These are phyloP conservation scores for Nymphalis c-album DNA, from an alignment of 2,888 invertebrate genomes.

Conservation along the genomic window DNA sequence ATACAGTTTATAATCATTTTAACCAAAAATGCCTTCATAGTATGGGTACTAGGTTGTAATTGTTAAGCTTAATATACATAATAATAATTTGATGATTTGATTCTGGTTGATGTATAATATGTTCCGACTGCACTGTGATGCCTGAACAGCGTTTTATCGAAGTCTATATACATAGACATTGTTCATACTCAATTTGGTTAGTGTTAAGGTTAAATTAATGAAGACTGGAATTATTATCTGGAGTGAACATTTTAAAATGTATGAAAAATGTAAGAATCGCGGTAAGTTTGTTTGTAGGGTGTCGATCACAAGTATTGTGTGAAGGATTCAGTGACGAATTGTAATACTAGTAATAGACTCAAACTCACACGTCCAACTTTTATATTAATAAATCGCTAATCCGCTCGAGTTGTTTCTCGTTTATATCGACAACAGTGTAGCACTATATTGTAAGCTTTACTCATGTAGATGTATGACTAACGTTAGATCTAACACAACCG, in stretches of 20 bases:
- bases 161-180: conserved; percentile 8
- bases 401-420: not conserved
- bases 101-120: not conserved
- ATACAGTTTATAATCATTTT: not conserved
- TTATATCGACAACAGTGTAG: conserved; percentile 1
- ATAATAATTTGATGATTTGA: not conserved
- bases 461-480: conserved; percentile 1
- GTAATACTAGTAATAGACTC: not conserved
- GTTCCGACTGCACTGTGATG: not conserved
- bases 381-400: not conserved
- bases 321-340: not conserved
- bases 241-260: conserved; percentile 43
- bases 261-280: not conserved
- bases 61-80: not conserved
- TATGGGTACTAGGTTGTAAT: not conserved
- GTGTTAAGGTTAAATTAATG: conserved; percentile 55
- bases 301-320: not conserved
- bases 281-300: not conserved
- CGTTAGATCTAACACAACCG: not conserved
- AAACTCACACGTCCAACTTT: conserved; percentile 1
- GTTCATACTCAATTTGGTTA: conserved; percentile 33
- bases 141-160: not conserved
- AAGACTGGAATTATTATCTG: conserved; percentile 58
- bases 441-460: conserved; percentile 6
- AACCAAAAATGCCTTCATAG: not conserved